A percentile compares a stretch with the other conserved stretches of the same genome.
Evolutionary conservation across 1,140 invertebrate genomes (phyloP).

Genomic region (Dendrolimus punctatus): DNA sequence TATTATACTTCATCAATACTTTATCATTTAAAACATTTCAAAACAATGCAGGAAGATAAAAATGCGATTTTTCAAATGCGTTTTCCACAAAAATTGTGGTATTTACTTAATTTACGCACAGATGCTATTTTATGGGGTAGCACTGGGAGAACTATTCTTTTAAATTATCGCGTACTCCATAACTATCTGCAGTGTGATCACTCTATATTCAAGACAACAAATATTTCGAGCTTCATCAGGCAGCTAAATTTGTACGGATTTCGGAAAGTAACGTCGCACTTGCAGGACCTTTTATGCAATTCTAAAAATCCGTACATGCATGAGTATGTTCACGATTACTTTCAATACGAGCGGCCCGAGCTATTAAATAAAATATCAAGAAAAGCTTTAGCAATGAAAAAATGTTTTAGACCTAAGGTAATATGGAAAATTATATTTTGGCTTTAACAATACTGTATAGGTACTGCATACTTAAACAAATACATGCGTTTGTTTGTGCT

Average conservation of each 20-base stretch:
- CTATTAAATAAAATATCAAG: constrained; percentile 72
- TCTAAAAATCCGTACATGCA: constrained; percentile 73
- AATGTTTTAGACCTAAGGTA: constrained; percentile 53
- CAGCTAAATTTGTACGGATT: constrained; percentile 77
- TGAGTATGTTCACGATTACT: constrained; percentile 74
- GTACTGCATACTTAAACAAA: no score
- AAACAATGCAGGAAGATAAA: constrained; percentile 41
- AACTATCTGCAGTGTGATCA: constrained; percentile 69
- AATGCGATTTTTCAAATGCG: constrained; percentile 70
- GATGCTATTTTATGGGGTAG: constrained; percentile 73
- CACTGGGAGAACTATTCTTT: constrained; percentile 70
- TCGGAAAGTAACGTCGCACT: constrained; percentile 74
- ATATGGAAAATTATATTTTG: no score
- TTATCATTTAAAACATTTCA: background rate
- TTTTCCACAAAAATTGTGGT: constrained; percentile 77
- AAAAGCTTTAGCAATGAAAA: constrained; percentile 64
- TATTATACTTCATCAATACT: no score
- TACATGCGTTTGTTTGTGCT: no score
- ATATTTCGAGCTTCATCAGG: constrained; percentile 75
- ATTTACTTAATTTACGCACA: constrained; percentile 71
- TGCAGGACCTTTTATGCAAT: constrained; percentile 72
- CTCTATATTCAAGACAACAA: constrained; percentile 75
- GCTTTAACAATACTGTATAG: no score
- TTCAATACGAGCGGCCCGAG: constrained; percentile 68
- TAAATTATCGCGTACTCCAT: constrained; percentile 72